Evolutionary conservation across 2,113 vertebrate species (phyloP), one percentile per base, ranked within the genome.

Genomic region (Hystrix cristata): DNA sequence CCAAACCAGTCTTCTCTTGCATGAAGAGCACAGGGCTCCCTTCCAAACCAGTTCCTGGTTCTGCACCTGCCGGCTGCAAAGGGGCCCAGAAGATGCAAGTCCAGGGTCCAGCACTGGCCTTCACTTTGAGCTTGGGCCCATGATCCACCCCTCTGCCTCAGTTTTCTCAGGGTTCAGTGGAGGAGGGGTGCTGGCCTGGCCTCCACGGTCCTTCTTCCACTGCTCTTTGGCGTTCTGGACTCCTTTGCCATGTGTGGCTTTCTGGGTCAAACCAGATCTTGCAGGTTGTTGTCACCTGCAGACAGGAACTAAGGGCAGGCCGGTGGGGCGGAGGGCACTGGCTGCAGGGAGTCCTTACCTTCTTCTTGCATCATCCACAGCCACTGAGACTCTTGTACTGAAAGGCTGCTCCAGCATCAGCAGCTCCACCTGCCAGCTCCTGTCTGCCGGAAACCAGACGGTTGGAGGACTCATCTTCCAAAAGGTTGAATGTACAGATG

Each of bases 331-430:
- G 29, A 15, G 21, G 27, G 15, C 0, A 0, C 29, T 38, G 46
- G 16, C 25, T 59, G 43, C 0, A 0, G 12, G 69, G 43, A n/a
- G 51, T 34, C 38, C 74, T 92, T 6, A 95, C 23, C 13, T 5
- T 82, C 29, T 23, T 25, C 7, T 67, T 67, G 38, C 4, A 13
- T 79, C 4, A 13, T 79, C 51, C 64, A 53, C 95, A 97, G 95
- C 1, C 0, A 21, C 16, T 0, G 8, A 25, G 2, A 12, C 1
- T 0, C 43, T 94, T 0, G 10, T 74, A 76, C 12, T 97, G 62
- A 96, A 80, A 74, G 95, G 95, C 31, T 97, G 96, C 23, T 94
- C 94, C 4, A 13, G 59, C 11, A 78, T 97, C 69, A 62, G 3
- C 5, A 18, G 15, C 4, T 9, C 88, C 29, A 84, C 57, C 46